A percentile compares a stretch with the other conserved stretches of the same genome.
phyloP scores from a whole-genome alignment of 2,113 vertebrate species.

The Heloderma charlesbogerti region DNA sequence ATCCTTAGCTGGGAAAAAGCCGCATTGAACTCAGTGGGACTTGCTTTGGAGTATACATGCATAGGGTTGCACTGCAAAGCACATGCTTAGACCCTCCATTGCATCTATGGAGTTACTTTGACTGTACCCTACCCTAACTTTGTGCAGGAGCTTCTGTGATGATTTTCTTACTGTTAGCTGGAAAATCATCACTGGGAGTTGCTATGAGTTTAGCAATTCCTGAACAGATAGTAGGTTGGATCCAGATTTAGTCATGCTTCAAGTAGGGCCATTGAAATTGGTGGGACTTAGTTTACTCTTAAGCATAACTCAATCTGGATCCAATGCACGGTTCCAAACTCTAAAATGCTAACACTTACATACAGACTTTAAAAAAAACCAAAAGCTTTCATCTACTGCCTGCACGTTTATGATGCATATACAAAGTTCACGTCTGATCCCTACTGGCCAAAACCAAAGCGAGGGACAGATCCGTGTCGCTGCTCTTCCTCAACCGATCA shows the following conservation, averaged over 20 bases:
- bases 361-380: neutral
- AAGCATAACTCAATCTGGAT: neutral
- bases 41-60: neutral
- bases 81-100: neutral
- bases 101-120: neutral
- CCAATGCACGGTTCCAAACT: neutral
- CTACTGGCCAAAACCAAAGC: constrained; percentile 24
- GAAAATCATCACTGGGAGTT: neutral
- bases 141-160: neutral
- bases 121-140: neutral
- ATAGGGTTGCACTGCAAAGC: neutral
- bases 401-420: rapidly evolving
- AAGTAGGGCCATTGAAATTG: neutral
- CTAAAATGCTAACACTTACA: rapidly evolving
- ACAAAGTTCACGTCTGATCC: constrained; percentile 16
- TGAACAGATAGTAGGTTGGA: neutral
- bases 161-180: neutral
- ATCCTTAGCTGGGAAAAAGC: neutral
- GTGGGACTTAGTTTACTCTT: neutral
- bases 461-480: constrained; percentile 39
- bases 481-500: constrained; percentile 50
- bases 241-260: neutral
- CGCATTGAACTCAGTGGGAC: no score
- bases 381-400: constrained; percentile 33
- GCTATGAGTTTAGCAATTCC: constrained; percentile 21